Evolutionary conservation across 2,797 vertebrate species (phyloP).

Genomic region (Syngnathus rostellatus): DNA sequence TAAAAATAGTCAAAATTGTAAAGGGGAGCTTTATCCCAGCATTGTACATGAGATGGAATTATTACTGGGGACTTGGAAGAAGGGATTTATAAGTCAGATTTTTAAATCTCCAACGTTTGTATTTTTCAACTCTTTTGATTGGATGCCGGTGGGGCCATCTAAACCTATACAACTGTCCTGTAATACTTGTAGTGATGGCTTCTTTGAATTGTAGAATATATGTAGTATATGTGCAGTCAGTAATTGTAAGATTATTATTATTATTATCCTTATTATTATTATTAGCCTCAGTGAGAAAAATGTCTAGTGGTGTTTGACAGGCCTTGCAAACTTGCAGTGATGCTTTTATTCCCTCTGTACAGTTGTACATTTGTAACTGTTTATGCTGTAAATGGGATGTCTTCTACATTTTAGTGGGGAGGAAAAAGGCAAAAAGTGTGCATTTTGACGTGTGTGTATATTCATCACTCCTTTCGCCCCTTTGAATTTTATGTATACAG

Average conservation of each 20-base stretch:
- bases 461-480: constrained; percentile 83
- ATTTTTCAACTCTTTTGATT: constrained; percentile 34
- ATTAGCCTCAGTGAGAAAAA: constrained; percentile 32
- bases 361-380: constrained; percentile 99
- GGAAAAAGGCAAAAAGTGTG: constrained; percentile 75
- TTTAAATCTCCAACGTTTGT: constrained; percentile 32
- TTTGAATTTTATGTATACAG: constrained; percentile 97
- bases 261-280: constrained; percentile 58
- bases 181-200: constrained; percentile 86
- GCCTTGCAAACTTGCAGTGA: constrained; percentile 97
- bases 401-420: constrained; percentile 80
- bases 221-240: constrained; percentile 96
- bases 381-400: constrained; percentile 99
- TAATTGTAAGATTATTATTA: constrained; percentile 97
- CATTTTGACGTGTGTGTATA: constrained; percentile 85
- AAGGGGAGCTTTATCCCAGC: constrained; percentile 32
- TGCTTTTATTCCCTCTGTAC: constrained; percentile 93
- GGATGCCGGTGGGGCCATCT: constrained; percentile 69
- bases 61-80: constrained; percentile 33
- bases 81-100: constrained; percentile 36
- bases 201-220: constrained; percentile 80
- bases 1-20: constrained; percentile 16
- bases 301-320: constrained; percentile 86
- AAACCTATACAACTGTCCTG: constrained; percentile 74
- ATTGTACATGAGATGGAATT: constrained; percentile 37